Evolutionary conservation across 2,888 invertebrate species (phyloP).

Genomic region (Linyphia triangularis): DNA sequence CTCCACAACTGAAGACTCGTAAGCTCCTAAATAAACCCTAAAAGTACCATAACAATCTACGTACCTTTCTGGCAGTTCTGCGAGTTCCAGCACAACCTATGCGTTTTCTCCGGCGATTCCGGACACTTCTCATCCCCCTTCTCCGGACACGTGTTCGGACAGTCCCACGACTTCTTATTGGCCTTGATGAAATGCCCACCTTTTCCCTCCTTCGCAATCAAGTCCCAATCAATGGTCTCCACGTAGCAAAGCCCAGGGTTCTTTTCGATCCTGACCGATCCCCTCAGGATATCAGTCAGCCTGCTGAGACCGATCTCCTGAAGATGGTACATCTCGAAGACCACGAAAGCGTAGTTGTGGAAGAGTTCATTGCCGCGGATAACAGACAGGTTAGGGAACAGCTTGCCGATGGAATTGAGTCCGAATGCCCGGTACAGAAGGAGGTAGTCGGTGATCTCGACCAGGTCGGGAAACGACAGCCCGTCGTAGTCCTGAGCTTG

Average conservation of each 20-base stretch:
- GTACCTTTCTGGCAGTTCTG: constrained; percentile 80
- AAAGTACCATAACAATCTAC: too few species aligned
- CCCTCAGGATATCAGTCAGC: constrained; percentile 89
- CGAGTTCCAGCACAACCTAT: constrained; percentile 79
- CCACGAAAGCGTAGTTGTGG: constrained; percentile 91
- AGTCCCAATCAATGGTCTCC: constrained; percentile 93
- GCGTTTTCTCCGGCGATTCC: constrained; percentile 32
- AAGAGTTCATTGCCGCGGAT: constrained; percentile 93
- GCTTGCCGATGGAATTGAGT: constrained; percentile 87
- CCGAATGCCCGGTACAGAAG: constrained; percentile 90
- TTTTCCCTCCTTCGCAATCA: constrained; percentile 85
- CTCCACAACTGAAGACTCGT: too few species aligned
- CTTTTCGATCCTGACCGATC: constrained; percentile 93
- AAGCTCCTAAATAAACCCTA: too few species aligned
- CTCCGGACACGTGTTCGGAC: constrained; percentile 81
- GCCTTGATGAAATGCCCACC: constrained; percentile 84
- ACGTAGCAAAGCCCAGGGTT: constrained; percentile 94
- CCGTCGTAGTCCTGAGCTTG: constrained; percentile 82
- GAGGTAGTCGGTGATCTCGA: constrained; percentile 95
- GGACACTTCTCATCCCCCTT: constrained; percentile 72
- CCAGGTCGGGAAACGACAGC: constrained; percentile 89
- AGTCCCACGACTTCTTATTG: constrained; percentile 85
- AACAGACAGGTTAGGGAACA: constrained; percentile 96
- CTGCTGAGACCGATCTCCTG: constrained; percentile 92
- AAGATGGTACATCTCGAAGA: constrained; percentile 86